Base-by-base conservation (phyloP, 2,797 vertebrate species). In the Acrossocheilus fasciatus region DNA sequence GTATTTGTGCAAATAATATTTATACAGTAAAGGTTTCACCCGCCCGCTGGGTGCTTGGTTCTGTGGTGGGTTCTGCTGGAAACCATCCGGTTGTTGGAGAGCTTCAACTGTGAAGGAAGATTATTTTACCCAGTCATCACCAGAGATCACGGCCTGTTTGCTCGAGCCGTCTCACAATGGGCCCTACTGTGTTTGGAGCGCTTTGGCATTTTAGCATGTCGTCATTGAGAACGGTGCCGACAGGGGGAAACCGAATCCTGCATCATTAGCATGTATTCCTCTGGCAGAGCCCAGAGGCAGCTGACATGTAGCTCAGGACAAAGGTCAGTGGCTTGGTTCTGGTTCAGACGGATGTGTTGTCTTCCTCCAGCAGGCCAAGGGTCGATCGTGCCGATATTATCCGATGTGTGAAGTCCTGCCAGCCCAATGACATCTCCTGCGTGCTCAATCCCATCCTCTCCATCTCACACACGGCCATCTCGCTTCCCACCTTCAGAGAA, bases 401-500 rank as follows among this genome's bases (percentile, higher is more conserved):
- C 74, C 97, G 97, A 77, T 99, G 98, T 86, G 91, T 98, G 70
- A 99, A 99, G 91, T 96, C 96, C 84, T 99, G 98, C 91, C 96
- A 92, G 57, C 96, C 96, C 7, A 95, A 93, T 0, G 97, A 99
- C 62, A 91, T 95, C 52, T 93, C 89, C 91, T 99, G 98, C 26
- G 82, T 96, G 43, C 85, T 96, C 92, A 96, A 98, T 91, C 97
- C 96, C 0, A 95, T 97, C 23, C 96, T 97, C 88, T 98, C 98
- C 0, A 87, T 98, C 87, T 98, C 98, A 86, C 95, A 99, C 94
- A 98, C 97, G 0, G 97, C 98, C 89, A 96, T 99, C 94, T 98
- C 98, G 0, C 93, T 99, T 92, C 97, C 98, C 80, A 99, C 97
- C 1, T 98, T 97, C 95, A 96, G 98, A 82, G 98, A 99, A 86